Percentiles rank a stretch among this genome's conserved stretches.
Conservation (phyloP, 2,113 vertebrate species). For the Cheirogaleus medius region DNA sequence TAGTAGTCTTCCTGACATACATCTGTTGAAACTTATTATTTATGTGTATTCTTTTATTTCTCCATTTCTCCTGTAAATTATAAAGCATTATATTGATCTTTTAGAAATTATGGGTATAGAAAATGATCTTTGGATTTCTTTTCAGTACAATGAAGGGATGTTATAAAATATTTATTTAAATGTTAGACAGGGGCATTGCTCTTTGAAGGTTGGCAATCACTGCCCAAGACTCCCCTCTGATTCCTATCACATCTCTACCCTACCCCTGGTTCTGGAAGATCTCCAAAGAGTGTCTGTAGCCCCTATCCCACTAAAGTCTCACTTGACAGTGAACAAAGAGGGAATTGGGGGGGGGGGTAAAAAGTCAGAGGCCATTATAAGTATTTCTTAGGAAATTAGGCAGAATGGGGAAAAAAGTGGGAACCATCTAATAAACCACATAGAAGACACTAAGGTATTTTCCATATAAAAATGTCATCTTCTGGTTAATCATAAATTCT, state of each 20-base stretch:
- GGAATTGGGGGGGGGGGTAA: background rate
- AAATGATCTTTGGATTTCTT: background rate
- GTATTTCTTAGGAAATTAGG: background rate
- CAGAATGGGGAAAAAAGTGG: background rate
- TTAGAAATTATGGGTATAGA: background rate
- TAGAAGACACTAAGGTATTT: background rate
- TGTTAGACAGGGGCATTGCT: background rate
- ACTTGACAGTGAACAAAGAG: background rate
- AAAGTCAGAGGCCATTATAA: background rate
- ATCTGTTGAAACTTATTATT: background rate
- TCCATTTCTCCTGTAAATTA: background rate
- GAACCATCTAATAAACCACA: background rate
- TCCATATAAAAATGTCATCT: background rate
- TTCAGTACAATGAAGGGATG: background rate
- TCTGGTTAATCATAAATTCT: constrained; percentile 29
- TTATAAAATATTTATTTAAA: background rate
- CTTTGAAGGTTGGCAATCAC: background rate
- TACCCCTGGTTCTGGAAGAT: background rate
- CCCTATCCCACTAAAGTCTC: background rate
- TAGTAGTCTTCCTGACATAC: background rate
- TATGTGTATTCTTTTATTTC: background rate
- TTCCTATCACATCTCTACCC: background rate
- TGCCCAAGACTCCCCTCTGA: background rate
- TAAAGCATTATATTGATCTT: background rate
- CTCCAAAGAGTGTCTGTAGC: background rate